Conservation (phyloP, 2,797 vertebrate genomes). For the Sciaenops ocellatus region DNA sequence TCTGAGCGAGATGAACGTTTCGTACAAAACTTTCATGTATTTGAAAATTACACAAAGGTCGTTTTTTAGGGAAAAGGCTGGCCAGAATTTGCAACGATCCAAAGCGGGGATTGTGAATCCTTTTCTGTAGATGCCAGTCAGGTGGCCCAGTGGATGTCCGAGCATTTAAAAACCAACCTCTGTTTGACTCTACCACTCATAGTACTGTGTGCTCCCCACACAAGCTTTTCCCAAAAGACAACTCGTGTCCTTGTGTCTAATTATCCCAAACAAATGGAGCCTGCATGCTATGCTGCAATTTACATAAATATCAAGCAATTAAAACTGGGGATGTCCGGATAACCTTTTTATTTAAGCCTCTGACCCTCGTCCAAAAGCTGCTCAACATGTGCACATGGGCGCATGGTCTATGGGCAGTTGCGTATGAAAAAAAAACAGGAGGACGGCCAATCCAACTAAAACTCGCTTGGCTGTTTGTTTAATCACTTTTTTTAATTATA, state of each 20-base stretch:
- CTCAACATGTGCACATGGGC: background rate
- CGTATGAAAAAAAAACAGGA: background rate
- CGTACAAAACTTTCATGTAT: background rate
- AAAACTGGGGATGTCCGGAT: background rate
- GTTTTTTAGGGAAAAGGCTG: too few relatives aligned
- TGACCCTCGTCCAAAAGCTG: background rate
- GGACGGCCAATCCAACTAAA: background rate
- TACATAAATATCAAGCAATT: background rate
- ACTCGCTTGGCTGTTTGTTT: background rate
- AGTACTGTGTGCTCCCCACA: background rate
- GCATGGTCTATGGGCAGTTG: background rate
- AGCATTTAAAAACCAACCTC: background rate
- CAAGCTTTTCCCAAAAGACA: background rate
- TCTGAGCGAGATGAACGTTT: background rate
- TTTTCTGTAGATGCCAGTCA: background rate
- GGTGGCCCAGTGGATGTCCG: background rate
- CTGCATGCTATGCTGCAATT: background rate
- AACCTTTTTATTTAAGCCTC: background rate
- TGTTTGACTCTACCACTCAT: background rate
- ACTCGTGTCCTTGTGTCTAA: background rate
- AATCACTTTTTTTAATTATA: background rate
- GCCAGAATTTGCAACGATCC: background rate
- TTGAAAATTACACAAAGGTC: too few relatives aligned
- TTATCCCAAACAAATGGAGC: background rate
- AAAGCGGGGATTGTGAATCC: too few relatives aligned